A percentile compares a stretch with the other conserved stretches of the same genome.
Evolutionary conservation across 2,113 vertebrate genomes (phyloP).

Genomic region (Oenanthe melanoleuca): DNA sequence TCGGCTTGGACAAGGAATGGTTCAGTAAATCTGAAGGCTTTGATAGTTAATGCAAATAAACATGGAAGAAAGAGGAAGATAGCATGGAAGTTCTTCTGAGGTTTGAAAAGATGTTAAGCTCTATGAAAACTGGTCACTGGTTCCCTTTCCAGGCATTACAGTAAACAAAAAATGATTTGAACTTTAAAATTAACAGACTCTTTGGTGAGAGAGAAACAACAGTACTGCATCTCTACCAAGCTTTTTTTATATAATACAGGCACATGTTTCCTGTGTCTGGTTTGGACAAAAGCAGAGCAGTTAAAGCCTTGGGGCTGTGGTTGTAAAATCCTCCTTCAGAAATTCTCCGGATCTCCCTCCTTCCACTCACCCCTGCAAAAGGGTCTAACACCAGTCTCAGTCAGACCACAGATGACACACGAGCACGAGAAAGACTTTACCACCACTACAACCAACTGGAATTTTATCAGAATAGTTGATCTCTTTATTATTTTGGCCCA

Average conservation of each 20-base stretch:
- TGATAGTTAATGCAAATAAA: not conserved
- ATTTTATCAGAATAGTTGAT: not conserved
- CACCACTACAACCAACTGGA: not conserved
- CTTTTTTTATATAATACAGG: not conserved
- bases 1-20: not conserved
- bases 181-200: not conserved
- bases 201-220: not conserved
- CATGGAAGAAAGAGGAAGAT: not conserved
- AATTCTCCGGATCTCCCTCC: not conserved
- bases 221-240: not conserved
- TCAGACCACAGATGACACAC: not conserved
- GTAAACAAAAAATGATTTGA: not conserved
- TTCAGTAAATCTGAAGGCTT: not conserved
- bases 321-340: not conserved
- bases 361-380: not conserved
- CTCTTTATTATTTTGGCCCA: not conserved
- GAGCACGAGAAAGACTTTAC: not conserved
- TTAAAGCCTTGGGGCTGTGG: not conserved
- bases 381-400: not conserved
- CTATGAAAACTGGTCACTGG: not conserved
- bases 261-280: not conserved
- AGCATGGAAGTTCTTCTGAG: not conserved
- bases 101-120: not conserved
- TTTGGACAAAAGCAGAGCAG: not conserved
- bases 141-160: not conserved